A percentile compares a stretch with the other conserved stretches of the same genome.
These are phyloP conservation scores for Amia ocellicauda DNA, from an alignment of 2,113 vertebrate species.

Conservation along the genomic window DNA sequence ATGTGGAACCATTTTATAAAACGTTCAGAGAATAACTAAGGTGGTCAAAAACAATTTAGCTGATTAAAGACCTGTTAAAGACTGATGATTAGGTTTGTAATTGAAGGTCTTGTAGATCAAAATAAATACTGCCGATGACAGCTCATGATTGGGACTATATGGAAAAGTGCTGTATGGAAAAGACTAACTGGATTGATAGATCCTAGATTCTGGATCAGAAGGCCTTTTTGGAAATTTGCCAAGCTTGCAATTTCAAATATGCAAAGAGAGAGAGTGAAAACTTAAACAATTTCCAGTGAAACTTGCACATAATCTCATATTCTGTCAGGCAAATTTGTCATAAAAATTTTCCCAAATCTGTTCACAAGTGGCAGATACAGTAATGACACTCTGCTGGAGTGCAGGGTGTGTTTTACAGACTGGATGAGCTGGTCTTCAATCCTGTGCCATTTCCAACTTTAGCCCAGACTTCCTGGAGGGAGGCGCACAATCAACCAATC, in stretches of 20 bases:
- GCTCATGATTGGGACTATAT: slow-evolving; percentile 60
- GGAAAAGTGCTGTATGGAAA: slow-evolving; percentile 46
- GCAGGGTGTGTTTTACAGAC: no score
- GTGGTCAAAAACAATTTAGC: slow-evolving; percentile 51
- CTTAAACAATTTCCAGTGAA: slow-evolving; percentile 18
- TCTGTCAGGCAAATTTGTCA: no score
- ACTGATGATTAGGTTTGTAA: slow-evolving; percentile 55
- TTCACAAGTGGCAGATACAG: no score
- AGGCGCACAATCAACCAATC: no score
- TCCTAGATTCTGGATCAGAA: slow-evolving; percentile 41
- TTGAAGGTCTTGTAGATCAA: slow-evolving; percentile 55
- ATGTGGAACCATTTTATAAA: slow-evolving; percentile 54
- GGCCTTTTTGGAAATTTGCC: slow-evolving; percentile 37
- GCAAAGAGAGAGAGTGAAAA: slow-evolving; percentile 17
- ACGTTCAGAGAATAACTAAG: slow-evolving; percentile 52
- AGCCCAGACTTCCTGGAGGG: no score
- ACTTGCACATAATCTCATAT: neutral
- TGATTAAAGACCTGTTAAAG: slow-evolving; percentile 59
- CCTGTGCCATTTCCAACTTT: no score
- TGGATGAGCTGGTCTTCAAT: no score
- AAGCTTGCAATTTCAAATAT: slow-evolving; percentile 15
- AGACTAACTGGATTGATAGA: slow-evolving; percentile 25
- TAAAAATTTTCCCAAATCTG: no score
- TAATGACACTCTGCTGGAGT: no score
- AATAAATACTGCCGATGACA: slow-evolving; percentile 50